phyloP scores from a whole-genome alignment of 2,113 vertebrate genomes.

The Microcebus griseorufus region DNA sequence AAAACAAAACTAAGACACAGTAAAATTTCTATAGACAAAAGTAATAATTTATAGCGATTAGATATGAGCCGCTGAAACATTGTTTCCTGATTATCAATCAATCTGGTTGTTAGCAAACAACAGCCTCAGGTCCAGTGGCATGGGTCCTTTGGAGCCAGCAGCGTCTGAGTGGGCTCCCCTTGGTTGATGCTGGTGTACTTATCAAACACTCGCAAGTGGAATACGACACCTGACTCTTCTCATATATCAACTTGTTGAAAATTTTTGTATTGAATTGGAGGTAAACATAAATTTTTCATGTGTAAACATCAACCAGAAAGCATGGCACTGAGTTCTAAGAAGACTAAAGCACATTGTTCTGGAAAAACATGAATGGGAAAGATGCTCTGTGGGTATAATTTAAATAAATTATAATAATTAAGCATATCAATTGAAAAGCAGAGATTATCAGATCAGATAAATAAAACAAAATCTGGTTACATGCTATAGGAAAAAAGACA shows the following conservation, averaged over 20 bases:
- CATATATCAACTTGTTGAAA: not conserved
- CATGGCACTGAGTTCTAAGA: not conserved
- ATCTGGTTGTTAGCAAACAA: not conserved
- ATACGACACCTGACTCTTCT: not conserved
- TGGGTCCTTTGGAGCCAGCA: not conserved
- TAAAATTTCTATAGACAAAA: not conserved
- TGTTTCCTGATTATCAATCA: not conserved
- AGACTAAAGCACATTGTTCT: not conserved
- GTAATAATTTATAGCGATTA: not conserved
- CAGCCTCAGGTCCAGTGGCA: not conserved
- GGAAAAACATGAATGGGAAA: constrained; percentile 13
- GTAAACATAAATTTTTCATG: not conserved
- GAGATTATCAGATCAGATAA: not conserved
- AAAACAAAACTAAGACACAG: constrained; percentile 2
- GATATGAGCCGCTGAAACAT: not conserved
- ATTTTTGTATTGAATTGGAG: not conserved
- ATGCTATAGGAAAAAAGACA: not conserved
- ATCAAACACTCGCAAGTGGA: not conserved
- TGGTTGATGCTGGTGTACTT: not conserved
- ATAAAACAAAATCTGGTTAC: not conserved
- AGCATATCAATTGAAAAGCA: not conserved
- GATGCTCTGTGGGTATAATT: not conserved
- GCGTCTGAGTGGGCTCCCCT: not conserved
- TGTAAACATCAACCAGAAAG: not conserved
- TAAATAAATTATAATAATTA: constrained; percentile 54